Evolutionary conservation across 2,113 vertebrate species (phyloP).

Genomic region (Heterotilapia buettikoferi): DNA sequence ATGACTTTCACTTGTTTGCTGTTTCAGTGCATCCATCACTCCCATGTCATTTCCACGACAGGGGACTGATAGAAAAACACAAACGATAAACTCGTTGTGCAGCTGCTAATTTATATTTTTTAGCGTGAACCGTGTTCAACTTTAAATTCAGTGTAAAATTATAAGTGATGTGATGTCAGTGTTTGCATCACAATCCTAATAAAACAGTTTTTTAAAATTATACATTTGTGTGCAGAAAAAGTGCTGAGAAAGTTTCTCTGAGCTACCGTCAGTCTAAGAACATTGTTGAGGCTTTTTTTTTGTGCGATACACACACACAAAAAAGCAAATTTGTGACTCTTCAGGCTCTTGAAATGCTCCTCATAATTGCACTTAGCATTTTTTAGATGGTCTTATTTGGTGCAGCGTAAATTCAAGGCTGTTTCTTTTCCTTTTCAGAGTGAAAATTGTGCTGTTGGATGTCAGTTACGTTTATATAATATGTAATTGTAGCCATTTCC

Average conservation of each 20-base stretch:
- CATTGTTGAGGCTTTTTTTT: neutral
- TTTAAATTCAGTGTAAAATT: neutral
- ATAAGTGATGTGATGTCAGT: neutral
- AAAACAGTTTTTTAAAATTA: neutral
- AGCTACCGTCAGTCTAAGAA: neutral
- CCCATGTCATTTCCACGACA: neutral
- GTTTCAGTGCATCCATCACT: neutral
- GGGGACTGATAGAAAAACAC: neutral
- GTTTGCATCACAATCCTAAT: neutral
- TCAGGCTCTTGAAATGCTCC: neutral
- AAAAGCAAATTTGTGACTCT: neutral
- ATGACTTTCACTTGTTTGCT: neutral
- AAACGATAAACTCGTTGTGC: neutral
- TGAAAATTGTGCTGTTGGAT: neutral
- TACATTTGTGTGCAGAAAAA: neutral
- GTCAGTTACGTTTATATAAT: neutral
- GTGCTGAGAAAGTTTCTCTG: neutral
- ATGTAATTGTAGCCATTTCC: neutral
- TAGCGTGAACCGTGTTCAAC: neutral
- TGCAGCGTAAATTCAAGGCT: neutral
- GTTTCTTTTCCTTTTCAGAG: neutral
- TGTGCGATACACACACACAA: too few relatives aligned
- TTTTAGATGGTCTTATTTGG: neutral
- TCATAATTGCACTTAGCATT: neutral
- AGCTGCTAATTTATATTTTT: neutral